A percentile compares a stretch with the other conserved stretches of the same genome.
Conservation (phyloP, 2,113 vertebrate genomes). For the Sinocyclocheilus anophthalmus region DNA sequence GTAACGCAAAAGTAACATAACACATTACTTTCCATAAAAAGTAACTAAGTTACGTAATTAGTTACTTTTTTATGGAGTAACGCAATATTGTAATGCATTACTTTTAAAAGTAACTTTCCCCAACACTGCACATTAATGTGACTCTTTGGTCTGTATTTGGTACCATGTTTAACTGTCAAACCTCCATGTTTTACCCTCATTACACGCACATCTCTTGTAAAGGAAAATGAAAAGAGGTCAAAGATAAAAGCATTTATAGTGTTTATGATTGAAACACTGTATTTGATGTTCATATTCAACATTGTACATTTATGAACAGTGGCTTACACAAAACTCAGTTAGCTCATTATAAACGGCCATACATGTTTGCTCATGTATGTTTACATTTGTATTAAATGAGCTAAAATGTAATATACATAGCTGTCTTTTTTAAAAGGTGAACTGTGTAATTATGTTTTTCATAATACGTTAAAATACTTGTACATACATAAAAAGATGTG, state of each 20-base stretch:
- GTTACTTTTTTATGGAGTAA: no score
- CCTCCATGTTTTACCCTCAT: neutral
- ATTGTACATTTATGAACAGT: neutral
- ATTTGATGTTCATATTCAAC: neutral
- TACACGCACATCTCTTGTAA: neutral
- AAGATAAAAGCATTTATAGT: neutral
- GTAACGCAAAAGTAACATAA: no score
- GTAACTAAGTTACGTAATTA: no score
- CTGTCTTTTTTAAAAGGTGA: no score
- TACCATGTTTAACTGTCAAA: neutral
- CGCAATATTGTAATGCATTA: no score
- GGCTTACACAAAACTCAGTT: neutral
- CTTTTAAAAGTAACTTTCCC: no score
- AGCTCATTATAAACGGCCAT: neutral
- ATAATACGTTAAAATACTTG: neutral
- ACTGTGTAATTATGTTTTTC: neutral
- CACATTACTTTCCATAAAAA: no score
- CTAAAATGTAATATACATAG: no score
- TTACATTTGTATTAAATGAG: neutral
- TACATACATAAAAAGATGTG: neutral
- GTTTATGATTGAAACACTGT: neutral
- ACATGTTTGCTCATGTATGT: neutral
- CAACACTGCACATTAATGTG: neutral
- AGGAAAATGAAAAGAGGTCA: conserved; percentile 9
- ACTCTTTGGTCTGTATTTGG: neutral